Conservation (phyloP, 2,797 vertebrate species). For the Ctenochaetus hawaiiensis region DNA sequence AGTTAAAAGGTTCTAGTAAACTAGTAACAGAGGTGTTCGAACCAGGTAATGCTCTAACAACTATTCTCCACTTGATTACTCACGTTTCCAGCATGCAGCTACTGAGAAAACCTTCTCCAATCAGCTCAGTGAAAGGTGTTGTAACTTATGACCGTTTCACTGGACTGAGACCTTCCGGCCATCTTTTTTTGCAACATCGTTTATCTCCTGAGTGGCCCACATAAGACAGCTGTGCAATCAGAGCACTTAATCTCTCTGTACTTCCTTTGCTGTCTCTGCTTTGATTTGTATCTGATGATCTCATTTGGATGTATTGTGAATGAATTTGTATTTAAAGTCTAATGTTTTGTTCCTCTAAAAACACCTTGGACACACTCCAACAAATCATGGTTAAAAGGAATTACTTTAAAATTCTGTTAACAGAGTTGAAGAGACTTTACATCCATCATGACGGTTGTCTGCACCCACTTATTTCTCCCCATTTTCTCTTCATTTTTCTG, state of each 20-base stretch:
- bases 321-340: background rate
- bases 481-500: no score
- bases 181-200: conserved; percentile 29
- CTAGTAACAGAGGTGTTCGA: no score
- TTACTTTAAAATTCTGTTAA: no score
- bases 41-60: no score
- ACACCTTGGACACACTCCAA: background rate
- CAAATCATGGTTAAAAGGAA: background rate
- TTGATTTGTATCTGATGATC: conserved; percentile 55
- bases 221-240: conserved; percentile 23
- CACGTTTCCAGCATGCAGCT: background rate
- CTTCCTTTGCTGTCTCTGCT: conserved; percentile 17
- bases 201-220: conserved; percentile 35
- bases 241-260: conserved; percentile 27
- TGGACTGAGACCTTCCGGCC: conserved; percentile 11
- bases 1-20: no score
- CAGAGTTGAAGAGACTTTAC: no score
- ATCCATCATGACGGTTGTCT: no score
- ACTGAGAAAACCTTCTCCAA: background rate
- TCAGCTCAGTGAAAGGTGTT: background rate
- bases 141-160: conserved; percentile 20
- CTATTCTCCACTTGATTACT: no score
- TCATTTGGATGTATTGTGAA: conserved; percentile 46
- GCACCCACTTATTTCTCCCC: no score
- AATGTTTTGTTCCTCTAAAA: background rate